Percentiles rank a stretch among this genome's conserved stretches.
Conservation (phyloP, 2,797 vertebrate species). For the Champsocephalus gunnari region DNA sequence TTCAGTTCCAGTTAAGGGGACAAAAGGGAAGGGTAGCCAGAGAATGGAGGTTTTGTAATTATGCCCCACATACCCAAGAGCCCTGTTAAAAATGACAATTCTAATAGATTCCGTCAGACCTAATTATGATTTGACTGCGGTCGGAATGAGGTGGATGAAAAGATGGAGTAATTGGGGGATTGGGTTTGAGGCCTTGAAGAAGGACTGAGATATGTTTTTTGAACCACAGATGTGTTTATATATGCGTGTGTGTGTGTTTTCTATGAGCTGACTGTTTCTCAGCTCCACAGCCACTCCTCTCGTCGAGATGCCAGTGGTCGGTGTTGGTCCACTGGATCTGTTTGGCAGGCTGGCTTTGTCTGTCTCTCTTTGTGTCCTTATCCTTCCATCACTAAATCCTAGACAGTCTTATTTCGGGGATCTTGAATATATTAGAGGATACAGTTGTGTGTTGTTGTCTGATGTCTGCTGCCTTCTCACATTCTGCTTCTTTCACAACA, state of each 20-base stretch:
- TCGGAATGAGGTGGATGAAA: slow-evolving; percentile 79
- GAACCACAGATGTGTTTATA: slow-evolving; percentile 25
- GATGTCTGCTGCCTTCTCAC: slow-evolving; percentile 5
- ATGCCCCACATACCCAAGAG: slow-evolving; percentile 56
- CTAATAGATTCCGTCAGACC: slow-evolving; percentile 85
- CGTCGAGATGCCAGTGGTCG: slow-evolving; percentile 34
- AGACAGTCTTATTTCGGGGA: slow-evolving; percentile 32
- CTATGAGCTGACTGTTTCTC: slow-evolving; percentile 32
- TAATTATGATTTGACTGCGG: slow-evolving; percentile 85
- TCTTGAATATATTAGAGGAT: slow-evolving; percentile 38
- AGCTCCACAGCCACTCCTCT: slow-evolving; percentile 22
- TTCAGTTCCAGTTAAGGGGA: slow-evolving; percentile 74
- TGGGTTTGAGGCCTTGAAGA: slow-evolving; percentile 64
- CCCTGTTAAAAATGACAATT: slow-evolving; percentile 83
- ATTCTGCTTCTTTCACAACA: neutral
- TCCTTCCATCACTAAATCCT: neutral
- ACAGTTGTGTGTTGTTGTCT: slow-evolving; percentile 11
- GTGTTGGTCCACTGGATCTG: slow-evolving; percentile 11
- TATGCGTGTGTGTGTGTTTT: slow-evolving; percentile 7
- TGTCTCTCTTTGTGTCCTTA: slow-evolving; percentile 10
- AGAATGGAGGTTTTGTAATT: slow-evolving; percentile 80
- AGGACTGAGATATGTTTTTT: slow-evolving; percentile 57
- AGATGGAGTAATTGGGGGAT: slow-evolving; percentile 79
- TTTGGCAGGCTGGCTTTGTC: slow-evolving; percentile 19
- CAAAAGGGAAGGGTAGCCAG: slow-evolving; percentile 68